Evolutionary conservation across 2,113 vertebrate genomes (phyloP).

Genomic region (Panthera tigris): DNA sequence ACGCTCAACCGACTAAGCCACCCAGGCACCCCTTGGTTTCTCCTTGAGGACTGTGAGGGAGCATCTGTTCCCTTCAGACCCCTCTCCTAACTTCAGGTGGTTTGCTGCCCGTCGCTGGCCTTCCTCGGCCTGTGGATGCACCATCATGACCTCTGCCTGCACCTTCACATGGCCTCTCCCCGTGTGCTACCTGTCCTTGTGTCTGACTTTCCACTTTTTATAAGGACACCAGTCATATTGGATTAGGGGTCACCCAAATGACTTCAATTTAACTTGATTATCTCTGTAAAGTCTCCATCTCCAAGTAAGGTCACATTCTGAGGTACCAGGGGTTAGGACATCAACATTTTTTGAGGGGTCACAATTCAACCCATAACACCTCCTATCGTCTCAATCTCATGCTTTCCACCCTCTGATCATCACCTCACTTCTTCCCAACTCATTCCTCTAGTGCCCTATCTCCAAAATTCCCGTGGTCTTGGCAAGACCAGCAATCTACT

Average conservation of each 20-base stretch:
- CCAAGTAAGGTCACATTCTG: background rate
- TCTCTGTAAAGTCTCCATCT: background rate
- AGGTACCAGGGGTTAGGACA: background rate
- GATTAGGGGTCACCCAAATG: background rate
- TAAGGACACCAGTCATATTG: background rate
- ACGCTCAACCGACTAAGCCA: too few species aligned
- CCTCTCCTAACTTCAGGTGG: background rate
- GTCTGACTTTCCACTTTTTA: background rate
- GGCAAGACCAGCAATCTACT: background rate
- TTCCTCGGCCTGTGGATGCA: background rate
- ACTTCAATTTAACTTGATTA: background rate
- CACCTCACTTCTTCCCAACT: background rate
- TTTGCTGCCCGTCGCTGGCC: background rate
- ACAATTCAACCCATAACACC: background rate
- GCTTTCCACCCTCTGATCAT: background rate
- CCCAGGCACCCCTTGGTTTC: background rate
- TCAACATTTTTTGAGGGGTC: background rate
- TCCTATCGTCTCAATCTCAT: background rate
- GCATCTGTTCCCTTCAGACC: background rate
- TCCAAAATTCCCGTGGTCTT: background rate
- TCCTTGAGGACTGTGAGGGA: background rate
- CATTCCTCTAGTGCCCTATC: background rate
- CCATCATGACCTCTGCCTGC: background rate
- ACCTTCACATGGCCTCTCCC: background rate
- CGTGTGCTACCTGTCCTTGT: background rate